Evolutionary conservation across 1,140 invertebrate species (phyloP).

Genomic region (Whitmania pigra): DNA sequence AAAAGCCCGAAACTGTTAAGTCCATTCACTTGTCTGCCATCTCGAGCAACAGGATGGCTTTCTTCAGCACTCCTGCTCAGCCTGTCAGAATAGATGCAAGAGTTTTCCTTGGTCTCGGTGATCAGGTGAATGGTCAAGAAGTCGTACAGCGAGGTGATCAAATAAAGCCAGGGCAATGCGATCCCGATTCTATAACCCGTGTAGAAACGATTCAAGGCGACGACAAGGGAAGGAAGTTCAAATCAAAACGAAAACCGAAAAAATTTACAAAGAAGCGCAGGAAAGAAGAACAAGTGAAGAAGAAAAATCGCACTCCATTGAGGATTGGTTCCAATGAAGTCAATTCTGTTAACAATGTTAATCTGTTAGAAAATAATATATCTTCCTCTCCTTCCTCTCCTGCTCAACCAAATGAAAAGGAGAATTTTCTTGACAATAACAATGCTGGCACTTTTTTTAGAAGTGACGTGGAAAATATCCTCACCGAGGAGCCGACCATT

Average conservation of each 20-base stretch:
- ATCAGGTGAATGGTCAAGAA: not conserved
- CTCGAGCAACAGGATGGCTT: slow-evolving; percentile 21
- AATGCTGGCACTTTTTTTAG: too few species aligned
- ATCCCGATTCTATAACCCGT: slow-evolving; percentile 14
- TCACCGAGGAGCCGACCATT: too few species aligned
- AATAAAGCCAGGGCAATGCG: slow-evolving; percentile 7
- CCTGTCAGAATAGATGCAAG: slow-evolving; percentile 25
- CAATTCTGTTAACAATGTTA: too few species aligned
- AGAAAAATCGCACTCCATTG: not conserved
- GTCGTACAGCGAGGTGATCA: too few species aligned
- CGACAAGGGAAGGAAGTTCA: slow-evolving; percentile 22
- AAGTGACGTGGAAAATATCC: too few species aligned
- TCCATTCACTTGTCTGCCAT: not conserved
- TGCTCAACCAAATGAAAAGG: not conserved
- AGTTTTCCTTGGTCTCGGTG: slow-evolving; percentile 21
- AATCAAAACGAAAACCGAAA: slow-evolving; percentile 18
- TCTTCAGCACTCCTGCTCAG: slow-evolving; percentile 21
- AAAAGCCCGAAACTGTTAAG: too few species aligned
- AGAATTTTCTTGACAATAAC: not conserved
- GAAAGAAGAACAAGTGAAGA: not conserved
- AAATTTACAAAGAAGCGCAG: slow-evolving; percentile 17
- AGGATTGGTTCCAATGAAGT: too few species aligned
- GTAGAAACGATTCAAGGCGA: too few species aligned
- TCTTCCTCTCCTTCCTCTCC: not conserved
- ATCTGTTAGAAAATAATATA: not conserved